Evolutionary conservation across 2,113 vertebrate genomes (phyloP), one percentile per base, ranked within the genome.

Genomic region (Hypocryptadius cinnamomeus): DNA sequence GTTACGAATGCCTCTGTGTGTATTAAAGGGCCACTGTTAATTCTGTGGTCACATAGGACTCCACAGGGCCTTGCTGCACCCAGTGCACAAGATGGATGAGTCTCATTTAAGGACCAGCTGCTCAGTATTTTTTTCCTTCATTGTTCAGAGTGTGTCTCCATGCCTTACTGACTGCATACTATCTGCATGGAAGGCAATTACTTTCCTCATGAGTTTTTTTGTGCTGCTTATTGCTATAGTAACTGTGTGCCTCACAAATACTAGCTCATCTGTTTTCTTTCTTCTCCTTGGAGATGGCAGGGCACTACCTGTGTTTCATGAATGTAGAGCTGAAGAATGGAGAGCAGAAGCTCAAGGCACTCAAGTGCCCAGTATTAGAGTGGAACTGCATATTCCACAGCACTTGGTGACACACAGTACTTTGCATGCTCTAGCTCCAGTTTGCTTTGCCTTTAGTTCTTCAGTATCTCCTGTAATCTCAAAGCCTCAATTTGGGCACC

Each of bases 171-270:
- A n/a, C 84, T 94, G 79, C 50, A 47, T 20, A 40, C 68, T 54
- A 31, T 87, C 87, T 15, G 4, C 2, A 3, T 44, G 66, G 78
- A 92, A 90, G 50, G 79, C 81, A 93, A 87, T 94, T 94, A 93
- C 84, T 87, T 94, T 66, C 81, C 91, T 94, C 63, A 8, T 65
- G 89, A 92, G 80, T 85, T 89, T 85, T 93, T 47, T 74, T 63
- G 78, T 79, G 65, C 65, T 73, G 81, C 87, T 85, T 69, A 95
- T 94, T 25, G 23, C 92, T 95, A 94, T 94, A 96, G 94, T 96
- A 94, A 94, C 95, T 92, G 90, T n/a, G 56, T 70, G 80, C 89
- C 93, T 92, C 72, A 44, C 85, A 91, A 86, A 79, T 59, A 87
- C 78, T 28, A 89, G 57, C 86, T 89, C 78, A 79, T 90, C 81